Evolutionary conservation across 2,113 vertebrate species (phyloP).

Genomic region (Thalassarche chlororhynchos): DNA sequence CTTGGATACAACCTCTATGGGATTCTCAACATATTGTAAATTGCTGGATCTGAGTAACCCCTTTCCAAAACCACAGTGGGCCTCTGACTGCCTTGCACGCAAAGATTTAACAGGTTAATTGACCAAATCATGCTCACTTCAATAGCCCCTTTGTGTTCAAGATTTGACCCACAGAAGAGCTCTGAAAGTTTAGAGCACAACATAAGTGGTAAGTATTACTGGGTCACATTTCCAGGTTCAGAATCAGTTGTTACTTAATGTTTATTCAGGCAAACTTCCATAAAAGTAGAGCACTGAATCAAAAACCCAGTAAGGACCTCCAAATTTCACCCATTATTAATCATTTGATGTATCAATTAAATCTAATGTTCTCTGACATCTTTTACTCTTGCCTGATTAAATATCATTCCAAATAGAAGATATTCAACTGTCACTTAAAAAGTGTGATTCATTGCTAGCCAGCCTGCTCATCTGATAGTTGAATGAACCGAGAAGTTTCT

Average conservation of each 20-base stretch:
- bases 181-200: neutral
- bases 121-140: constrained; percentile 38
- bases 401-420: neutral
- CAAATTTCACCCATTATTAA: neutral
- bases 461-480: neutral
- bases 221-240: constrained; percentile 8
- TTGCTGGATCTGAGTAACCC: neutral
- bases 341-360: neutral
- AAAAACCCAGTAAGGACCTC: neutral
- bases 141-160: constrained; percentile 16
- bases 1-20: neutral
- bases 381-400: neutral
- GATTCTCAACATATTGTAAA: constrained; percentile 3
- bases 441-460: neutral
- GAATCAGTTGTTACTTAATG: neutral
- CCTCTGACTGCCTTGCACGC: neutral
- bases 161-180: constrained; percentile 10
- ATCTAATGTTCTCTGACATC: neutral
- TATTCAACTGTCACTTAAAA: neutral
- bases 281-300: neutral
- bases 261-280: neutral
- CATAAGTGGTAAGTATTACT: neutral
- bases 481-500: neutral
- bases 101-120: constrained; percentile 50
- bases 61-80: constrained; percentile 11